A percentile compares a stretch with the other conserved stretches of the same genome.
phyloP scores from a whole-genome alignment of 2,888 invertebrate genomes.

The Ommatoiulus sabulosus region DNA sequence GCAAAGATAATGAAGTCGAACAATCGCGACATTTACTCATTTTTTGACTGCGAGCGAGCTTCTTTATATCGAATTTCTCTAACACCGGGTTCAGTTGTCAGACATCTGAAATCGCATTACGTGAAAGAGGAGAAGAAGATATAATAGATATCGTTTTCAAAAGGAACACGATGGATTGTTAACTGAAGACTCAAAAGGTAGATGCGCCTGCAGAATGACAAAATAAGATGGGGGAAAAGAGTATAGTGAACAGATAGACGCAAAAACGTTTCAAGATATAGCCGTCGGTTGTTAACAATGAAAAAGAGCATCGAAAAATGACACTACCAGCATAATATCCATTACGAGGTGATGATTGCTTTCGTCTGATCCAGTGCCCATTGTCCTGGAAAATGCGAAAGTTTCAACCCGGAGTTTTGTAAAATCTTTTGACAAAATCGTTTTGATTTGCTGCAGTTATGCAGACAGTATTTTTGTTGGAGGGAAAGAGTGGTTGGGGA shows the following conservation, averaged over 20 bases:
- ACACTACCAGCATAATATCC: slow-evolving; percentile 6
- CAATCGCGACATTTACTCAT: neutral
- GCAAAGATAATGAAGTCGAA: slow-evolving; percentile 1
- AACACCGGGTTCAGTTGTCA: slow-evolving; percentile 1
- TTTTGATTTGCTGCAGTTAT: neutral
- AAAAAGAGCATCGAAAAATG: neutral
- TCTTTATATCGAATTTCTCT: neutral
- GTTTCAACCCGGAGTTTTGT: neutral
- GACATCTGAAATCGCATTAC: slow-evolving; percentile 5
- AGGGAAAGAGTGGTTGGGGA: no score
- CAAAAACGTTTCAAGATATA: slow-evolving; percentile 14
- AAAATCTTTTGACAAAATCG: neutral
- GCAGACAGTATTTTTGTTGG: neutral
- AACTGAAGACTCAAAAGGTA: neutral
- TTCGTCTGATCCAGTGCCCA: neutral
- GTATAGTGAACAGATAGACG: neutral
- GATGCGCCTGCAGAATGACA: neutral
- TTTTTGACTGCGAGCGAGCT: neutral
- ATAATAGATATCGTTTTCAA: slow-evolving; percentile 8
- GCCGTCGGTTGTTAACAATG: neutral
- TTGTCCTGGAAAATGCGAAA: neutral
- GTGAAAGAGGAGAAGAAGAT: neutral
- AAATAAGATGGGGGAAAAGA: neutral
- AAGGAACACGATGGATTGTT: neutral
- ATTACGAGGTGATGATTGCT: neutral